phyloP scores from a whole-genome alignment of 2,797 vertebrate genomes.

The Macropodus opercularis region DNA sequence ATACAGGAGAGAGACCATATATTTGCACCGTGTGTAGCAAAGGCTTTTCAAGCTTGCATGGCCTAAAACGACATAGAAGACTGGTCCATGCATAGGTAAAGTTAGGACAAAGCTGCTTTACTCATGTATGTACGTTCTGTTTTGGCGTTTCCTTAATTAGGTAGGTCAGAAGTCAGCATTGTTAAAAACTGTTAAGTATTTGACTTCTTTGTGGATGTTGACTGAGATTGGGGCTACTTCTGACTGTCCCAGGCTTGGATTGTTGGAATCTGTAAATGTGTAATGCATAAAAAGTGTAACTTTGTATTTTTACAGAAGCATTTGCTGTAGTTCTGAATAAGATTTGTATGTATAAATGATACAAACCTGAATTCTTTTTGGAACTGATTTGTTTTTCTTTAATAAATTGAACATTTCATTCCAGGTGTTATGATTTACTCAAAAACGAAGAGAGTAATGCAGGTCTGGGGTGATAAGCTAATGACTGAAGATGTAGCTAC shows the following conservation, averaged over 20 bases:
- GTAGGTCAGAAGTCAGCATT: conserved; percentile 18
- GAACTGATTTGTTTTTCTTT: conserved; percentile 57
- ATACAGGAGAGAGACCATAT: conserved; percentile 77
- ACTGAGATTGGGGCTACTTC: not conserved
- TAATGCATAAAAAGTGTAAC: conserved; percentile 56
- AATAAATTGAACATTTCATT: conserved; percentile 61
- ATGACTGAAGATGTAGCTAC: not conserved
- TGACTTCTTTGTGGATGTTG: not conserved
- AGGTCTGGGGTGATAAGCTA: not conserved
- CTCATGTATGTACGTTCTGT: conserved; percentile 5
- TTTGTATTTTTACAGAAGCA: conserved; percentile 73
- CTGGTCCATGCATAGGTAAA: conserved; percentile 71
- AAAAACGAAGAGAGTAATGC: not conserved
- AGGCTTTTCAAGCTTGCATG: conserved; percentile 78
- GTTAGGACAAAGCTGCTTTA: conserved; percentile 8
- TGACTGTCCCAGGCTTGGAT: no score
- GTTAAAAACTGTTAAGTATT: not conserved
- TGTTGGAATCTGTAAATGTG: conserved; percentile 54
- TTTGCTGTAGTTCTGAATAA: conserved; percentile 69
- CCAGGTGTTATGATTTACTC: conserved; percentile 25
- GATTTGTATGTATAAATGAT: conserved; percentile 69
- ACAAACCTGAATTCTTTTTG: conserved; percentile 48
- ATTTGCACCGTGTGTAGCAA: conserved; percentile 70
- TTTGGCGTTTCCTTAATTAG: not conserved
- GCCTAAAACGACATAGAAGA: conserved; percentile 75